Percentiles rank a stretch among this genome's conserved stretches.
Conservation (phyloP, 2,113 vertebrate genomes). For the Bujurquina vittata region DNA sequence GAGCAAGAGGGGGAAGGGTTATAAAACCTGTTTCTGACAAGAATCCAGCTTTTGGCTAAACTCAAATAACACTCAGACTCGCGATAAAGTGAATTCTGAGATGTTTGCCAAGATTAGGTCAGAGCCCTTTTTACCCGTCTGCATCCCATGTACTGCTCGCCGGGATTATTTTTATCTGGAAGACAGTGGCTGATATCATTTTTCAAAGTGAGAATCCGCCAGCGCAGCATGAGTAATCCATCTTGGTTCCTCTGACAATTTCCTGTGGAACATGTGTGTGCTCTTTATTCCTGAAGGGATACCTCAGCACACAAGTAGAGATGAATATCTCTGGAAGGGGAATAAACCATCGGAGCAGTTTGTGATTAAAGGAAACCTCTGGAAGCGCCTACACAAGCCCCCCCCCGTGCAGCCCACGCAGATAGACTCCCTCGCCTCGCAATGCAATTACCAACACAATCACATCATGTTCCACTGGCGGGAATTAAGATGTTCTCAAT, state of each 20-base stretch:
- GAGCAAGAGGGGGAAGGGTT: neutral
- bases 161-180: constrained; percentile 82
- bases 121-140: constrained; percentile 57
- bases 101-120: constrained; percentile 78
- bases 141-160: constrained; percentile 57
- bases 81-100: constrained; percentile 68
- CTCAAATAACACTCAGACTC: constrained; percentile 52
- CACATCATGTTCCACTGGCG: constrained; percentile 54
- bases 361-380: constrained; percentile 77
- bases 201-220: constrained; percentile 82
- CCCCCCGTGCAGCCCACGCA: constrained; percentile 35
- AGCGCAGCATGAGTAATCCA: constrained; percentile 83
- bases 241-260: constrained; percentile 82
- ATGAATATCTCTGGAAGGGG: constrained; percentile 74
- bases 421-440: constrained; percentile 56
- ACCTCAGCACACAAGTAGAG: constrained; percentile 70
- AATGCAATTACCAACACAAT: constrained; percentile 74
- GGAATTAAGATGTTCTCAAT: constrained; percentile 67
- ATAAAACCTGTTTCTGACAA: constrained; percentile 11
- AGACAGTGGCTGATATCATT: constrained; percentile 79
- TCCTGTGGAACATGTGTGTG: constrained; percentile 78
- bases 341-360: constrained; percentile 70
- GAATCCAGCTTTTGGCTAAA: constrained; percentile 36
- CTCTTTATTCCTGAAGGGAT: constrained; percentile 81
- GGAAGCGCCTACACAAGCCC: constrained; percentile 51